Evolutionary conservation across 1,140 invertebrate species (phyloP).

Genomic region (Drosophila parabipectinata): DNA sequence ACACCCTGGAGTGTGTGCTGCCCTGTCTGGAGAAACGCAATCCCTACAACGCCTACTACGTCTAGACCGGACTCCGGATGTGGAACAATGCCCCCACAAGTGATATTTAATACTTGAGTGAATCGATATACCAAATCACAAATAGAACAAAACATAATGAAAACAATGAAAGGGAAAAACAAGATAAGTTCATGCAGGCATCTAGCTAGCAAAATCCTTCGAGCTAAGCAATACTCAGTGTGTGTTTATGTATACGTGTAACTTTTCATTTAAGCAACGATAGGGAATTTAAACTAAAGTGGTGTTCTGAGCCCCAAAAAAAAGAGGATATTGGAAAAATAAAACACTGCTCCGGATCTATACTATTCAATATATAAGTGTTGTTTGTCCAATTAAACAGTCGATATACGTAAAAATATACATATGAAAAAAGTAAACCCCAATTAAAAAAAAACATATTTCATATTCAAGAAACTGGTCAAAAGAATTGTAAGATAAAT

Average conservation of each 20-base stretch:
- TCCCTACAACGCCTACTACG: conserved; percentile 85
- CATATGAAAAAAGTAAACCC: conserved; percentile 10
- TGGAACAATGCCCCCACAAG: conserved; percentile 49
- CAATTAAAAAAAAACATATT: conserved; percentile 9
- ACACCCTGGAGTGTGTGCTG: conserved; percentile 93
- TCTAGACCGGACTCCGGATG: conserved; percentile 57
- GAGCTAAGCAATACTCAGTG: conserved; percentile 74
- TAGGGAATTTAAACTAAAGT: conserved; percentile 55
- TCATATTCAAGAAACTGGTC: conserved; percentile 11
- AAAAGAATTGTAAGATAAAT: conserved; percentile 13
- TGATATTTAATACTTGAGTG: conserved; percentile 66
- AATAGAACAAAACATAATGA: conserved; percentile 8
- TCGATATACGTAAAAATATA: conserved; percentile 54
- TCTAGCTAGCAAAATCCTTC: conserved; percentile 53
- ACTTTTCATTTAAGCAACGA: conserved; percentile 51
- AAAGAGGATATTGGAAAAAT: conserved; percentile 7
- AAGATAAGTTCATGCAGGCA: conserved; percentile 27
- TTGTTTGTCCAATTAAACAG: conserved; percentile 46
- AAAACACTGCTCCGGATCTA: conserved; percentile 31
- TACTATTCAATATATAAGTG: conserved; percentile 50
- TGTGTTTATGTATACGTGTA: conserved; percentile 69
- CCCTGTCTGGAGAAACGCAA: conserved; percentile 87
- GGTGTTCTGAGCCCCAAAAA: conserved; percentile 30
- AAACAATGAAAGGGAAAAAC: conserved; percentile 9
- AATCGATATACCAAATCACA: conserved; percentile 39